Evolutionary conservation across 2,113 vertebrate genomes (phyloP).

Genomic region (Tursiops truncatus): DNA sequence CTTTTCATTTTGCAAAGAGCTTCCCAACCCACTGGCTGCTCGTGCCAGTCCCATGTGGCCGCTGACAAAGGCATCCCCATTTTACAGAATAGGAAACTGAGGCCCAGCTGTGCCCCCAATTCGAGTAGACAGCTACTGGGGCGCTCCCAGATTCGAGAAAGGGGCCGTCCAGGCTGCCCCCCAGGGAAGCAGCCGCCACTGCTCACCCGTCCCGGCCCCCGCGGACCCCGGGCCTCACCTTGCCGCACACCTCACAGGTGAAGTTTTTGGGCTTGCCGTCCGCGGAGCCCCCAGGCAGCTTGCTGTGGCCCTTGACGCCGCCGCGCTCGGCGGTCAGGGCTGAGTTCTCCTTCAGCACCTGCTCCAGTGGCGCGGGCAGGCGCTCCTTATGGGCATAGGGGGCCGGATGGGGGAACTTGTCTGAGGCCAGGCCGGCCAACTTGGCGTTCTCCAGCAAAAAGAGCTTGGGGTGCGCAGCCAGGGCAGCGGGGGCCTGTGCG

Average conservation of each 20-base stretch:
- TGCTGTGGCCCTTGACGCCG: constrained; percentile 88
- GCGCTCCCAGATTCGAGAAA: neutral
- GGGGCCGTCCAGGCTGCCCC: neutral
- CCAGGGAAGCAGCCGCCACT: neutral
- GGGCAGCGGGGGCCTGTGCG: constrained; percentile 88
- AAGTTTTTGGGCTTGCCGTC: constrained; percentile 98
- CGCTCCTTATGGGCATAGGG: constrained; percentile 95
- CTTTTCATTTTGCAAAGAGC: neutral
- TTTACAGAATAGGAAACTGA: constrained; percentile 68
- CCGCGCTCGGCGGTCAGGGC: constrained; percentile 87
- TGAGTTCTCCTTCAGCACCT: constrained; percentile 95
- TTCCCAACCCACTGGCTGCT: neutral
- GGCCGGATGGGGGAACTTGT: constrained; percentile 90
- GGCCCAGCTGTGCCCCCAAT: neutral
- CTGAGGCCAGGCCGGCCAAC: constrained; percentile 85
- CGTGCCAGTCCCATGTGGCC: neutral
- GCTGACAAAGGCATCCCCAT: constrained; percentile 36
- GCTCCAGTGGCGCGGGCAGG: constrained; percentile 95
- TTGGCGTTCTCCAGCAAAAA: constrained; percentile 95
- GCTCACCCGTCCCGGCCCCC: neutral
- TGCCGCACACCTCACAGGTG: constrained; percentile 98
- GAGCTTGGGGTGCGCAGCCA: constrained; percentile 94
- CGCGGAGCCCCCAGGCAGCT: constrained; percentile 79
- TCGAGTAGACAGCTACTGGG: neutral
- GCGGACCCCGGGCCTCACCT: constrained; percentile 85